A percentile compares a stretch with the other conserved stretches of the same genome.
Evolutionary conservation across 2,888 invertebrate species (phyloP).

Genomic region (Drosophila diplacantha): DNA sequence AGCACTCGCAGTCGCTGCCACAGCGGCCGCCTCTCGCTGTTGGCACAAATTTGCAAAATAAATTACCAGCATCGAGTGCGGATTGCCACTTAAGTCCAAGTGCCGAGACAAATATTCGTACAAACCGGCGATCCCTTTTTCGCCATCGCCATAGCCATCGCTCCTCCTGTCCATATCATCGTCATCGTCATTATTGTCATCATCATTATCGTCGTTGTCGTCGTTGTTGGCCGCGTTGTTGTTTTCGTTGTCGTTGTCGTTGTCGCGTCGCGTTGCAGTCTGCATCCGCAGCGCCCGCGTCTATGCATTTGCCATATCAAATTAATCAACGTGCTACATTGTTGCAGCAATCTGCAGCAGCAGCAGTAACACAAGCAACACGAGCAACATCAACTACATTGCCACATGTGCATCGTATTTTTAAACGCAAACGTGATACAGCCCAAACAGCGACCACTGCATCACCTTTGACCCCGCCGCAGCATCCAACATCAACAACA

Average conservation of each 20-base stretch:
- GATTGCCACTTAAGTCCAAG: slow-evolving; percentile 59
- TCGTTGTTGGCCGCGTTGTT: slow-evolving; percentile 10
- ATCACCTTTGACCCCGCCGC: slow-evolving; percentile 65
- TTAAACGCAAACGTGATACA: slow-evolving; percentile 72
- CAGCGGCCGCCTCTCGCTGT: slow-evolving; percentile 27
- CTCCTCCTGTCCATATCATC: slow-evolving; percentile 2
- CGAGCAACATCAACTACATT: slow-evolving; percentile 37
- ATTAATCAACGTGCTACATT: slow-evolving; percentile 73
- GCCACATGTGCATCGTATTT: slow-evolving; percentile 62
- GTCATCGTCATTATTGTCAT: slow-evolving; percentile 8
- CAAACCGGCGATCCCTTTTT: slow-evolving; percentile 19
- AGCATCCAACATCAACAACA: slow-evolving; percentile 34
- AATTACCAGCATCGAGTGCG: slow-evolving; percentile 63
- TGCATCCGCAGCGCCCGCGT: slow-evolving; percentile 55
- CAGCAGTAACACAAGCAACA: slow-evolving; percentile 20
- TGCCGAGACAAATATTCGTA: slow-evolving; percentile 45
- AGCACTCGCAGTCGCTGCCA: slow-evolving; percentile 9
- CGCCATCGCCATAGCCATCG: slow-evolving; percentile 12
- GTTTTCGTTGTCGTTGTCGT: slow-evolving; percentile 30
- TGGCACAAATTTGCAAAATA: slow-evolving; percentile 66
- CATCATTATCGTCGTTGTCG: slow-evolving; percentile 14
- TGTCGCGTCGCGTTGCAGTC: slow-evolving; percentile 61
- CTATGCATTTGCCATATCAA: slow-evolving; percentile 68
- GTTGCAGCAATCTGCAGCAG: slow-evolving; percentile 63
- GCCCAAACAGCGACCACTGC: slow-evolving; percentile 55